These are phyloP conservation scores for Neopipo cinnamomea DNA, from an alignment of 2,113 vertebrate species.

Conservation along the genomic window DNA sequence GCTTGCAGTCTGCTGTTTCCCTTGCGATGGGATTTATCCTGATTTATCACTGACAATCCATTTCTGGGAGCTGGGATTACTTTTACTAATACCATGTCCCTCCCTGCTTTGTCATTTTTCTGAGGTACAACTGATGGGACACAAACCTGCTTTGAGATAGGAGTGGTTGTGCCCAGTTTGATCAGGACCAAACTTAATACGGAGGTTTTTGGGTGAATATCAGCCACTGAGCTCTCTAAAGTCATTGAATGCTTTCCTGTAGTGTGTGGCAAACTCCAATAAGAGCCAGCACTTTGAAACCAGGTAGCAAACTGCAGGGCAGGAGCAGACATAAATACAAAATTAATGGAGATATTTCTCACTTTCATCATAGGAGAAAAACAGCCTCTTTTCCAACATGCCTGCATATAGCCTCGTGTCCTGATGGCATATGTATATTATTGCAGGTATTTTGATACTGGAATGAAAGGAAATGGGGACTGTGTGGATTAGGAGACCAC, in stretches of 20 bases:
- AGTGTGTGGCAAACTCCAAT: not conserved
- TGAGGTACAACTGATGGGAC: not conserved
- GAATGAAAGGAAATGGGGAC: slow-evolving; percentile 21
- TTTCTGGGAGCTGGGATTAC: not conserved
- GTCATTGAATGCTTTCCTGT: not conserved
- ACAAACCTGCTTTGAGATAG: not conserved
- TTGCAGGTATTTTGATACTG: slow-evolving; percentile 9
- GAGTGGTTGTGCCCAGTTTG: not conserved
- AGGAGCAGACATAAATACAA: slow-evolving; percentile 27
- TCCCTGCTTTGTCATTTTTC: not conserved
- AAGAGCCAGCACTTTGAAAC: not conserved
- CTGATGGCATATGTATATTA: not conserved
- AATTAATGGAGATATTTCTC: slow-evolving; percentile 32
- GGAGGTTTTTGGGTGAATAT: not conserved
- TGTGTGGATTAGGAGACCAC: slow-evolving; percentile 56
- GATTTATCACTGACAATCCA: not conserved
- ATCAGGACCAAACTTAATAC: not conserved
- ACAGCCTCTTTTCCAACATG: slow-evolving; percentile 7
- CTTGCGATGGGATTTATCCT: not conserved
- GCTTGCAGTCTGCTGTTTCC: not conserved
- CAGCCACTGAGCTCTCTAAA: not conserved
- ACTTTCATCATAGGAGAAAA: slow-evolving; percentile 32
- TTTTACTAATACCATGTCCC: not conserved
- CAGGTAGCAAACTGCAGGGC: not conserved
- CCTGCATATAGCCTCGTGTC: not conserved